phyloP scores from a whole-genome alignment of 2,888 invertebrate genomes.

The Rhingia campestris region DNA sequence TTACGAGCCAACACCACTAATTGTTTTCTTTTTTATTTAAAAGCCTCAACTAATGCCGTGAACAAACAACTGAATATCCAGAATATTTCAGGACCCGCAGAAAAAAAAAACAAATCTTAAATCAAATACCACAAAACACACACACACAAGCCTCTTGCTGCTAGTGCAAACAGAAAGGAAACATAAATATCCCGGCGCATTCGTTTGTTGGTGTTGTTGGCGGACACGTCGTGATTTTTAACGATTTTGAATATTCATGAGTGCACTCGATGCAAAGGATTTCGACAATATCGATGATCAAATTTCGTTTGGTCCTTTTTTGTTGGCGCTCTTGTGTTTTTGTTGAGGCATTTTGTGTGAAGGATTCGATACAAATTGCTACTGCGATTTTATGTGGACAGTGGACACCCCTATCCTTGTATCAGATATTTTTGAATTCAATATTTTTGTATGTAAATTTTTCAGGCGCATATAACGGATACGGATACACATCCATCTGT shows the following conservation, averaged over 20 bases:
- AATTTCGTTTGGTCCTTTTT: constrained; percentile 15
- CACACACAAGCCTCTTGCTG: constrained; percentile 16
- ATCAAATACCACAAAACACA: constrained; percentile 34
- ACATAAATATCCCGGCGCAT: constrained; percentile 57
- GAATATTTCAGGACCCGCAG: not conserved
- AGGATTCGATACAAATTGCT: constrained; percentile 63
- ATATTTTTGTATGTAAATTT: constrained; percentile 71
- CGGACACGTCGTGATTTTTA: constrained; percentile 68
- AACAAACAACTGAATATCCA: constrained; percentile 28
- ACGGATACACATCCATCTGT: constrained; percentile 48
- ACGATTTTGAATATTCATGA: constrained; percentile 73
- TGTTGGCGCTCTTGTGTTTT: not conserved
- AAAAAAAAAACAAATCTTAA: constrained; percentile 34
- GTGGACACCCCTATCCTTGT: constrained; percentile 21
- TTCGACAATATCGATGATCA: constrained; percentile 68
- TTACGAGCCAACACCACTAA: constrained; percentile 11
- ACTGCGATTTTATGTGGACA: constrained; percentile 61
- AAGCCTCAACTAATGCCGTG: constrained; percentile 30
- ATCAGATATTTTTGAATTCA: constrained; percentile 51
- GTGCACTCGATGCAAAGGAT: constrained; percentile 67
- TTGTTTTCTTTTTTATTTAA: constrained; percentile 43
- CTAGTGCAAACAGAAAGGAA: constrained; percentile 44
- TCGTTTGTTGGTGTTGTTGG: constrained; percentile 57
- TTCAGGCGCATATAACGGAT: constrained; percentile 24
- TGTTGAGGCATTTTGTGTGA: constrained; percentile 13